Evolutionary conservation across 1,140 invertebrate species (phyloP).

Genomic region (Magallana gigas): DNA sequence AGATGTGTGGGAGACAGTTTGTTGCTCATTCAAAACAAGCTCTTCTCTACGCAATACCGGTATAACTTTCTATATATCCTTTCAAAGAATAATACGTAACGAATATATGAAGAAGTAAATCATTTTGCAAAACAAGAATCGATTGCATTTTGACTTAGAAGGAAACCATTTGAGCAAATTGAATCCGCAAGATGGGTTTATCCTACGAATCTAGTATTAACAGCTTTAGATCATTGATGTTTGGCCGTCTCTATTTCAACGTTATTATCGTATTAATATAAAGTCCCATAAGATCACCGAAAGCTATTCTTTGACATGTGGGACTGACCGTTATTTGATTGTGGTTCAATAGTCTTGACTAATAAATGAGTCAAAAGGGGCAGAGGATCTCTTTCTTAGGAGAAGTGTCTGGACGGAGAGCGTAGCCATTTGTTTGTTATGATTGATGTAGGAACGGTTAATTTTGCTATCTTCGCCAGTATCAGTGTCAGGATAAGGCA

Average conservation of each 20-base stretch:
- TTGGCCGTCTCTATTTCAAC: neutral
- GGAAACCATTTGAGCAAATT: slow-evolving; percentile 3
- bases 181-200: neutral
- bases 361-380: neutral
- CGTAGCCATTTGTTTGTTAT: neutral
- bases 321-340: slow-evolving; percentile 19
- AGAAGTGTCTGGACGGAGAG: neutral
- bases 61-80: neutral
- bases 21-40: neutral
- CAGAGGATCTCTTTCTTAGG: neutral
- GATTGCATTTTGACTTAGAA: slow-evolving; percentile 17
- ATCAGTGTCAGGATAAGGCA: too few relatives aligned
- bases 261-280: slow-evolving; percentile 21
- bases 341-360: neutral
- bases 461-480: slow-evolving; percentile 1
- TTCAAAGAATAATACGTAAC: neutral
- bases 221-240: slow-evolving; percentile 15
- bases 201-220: neutral
- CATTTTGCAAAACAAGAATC: neutral
- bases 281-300: neutral
- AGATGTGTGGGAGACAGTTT: neutral
- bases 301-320: neutral
- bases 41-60: neutral
- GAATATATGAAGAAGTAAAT: neutral
- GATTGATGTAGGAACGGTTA: neutral